These are phyloP conservation scores for Lasioglossum morio DNA, from an alignment of 2,888 invertebrate species.

Conservation along the genomic window DNA sequence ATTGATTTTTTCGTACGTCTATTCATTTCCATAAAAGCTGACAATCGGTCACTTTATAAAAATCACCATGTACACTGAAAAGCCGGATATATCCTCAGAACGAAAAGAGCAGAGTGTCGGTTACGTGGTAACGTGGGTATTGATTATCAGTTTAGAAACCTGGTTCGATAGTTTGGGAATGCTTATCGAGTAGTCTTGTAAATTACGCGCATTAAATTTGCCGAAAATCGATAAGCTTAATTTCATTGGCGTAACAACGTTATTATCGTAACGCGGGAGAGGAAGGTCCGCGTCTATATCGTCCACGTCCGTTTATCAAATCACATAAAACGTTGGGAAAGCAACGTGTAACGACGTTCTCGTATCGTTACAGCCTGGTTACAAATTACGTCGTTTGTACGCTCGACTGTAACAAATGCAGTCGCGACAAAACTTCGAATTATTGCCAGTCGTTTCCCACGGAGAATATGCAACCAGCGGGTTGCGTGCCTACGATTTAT, in stretches of 20 bases:
- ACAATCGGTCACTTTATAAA: too few species aligned
- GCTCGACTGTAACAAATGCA: conserved; percentile 52
- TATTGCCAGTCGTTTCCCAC: conserved; percentile 45
- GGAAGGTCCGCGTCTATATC: conserved; percentile 26
- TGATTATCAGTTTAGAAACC: not conserved
- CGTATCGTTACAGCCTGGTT: conserved; percentile 42
- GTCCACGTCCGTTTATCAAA: conserved; percentile 54
- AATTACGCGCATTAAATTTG: conserved; percentile 43
- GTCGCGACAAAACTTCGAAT: conserved; percentile 57
- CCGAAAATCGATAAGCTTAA: conserved; percentile 51
- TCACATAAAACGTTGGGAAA: conserved; percentile 45
- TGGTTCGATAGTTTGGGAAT: conserved; percentile 15
- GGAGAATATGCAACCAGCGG: conserved; percentile 38
- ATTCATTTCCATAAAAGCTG: too few species aligned
- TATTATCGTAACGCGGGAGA: conserved; percentile 28
- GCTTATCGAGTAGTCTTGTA: conserved; percentile 39
- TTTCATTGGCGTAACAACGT: conserved; percentile 50
- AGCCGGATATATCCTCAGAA: not conserved
- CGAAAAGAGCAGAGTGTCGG: not conserved
- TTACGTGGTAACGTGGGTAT: not conserved
- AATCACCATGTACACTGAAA: not conserved
- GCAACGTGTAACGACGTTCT: conserved; percentile 46
- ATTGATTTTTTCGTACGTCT: too few species aligned
- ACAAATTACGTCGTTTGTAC: conserved; percentile 56
- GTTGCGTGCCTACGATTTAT: conserved; percentile 41